phyloP scores from a whole-genome alignment of 2,797 vertebrate species.

The Iguana delicatissima region DNA sequence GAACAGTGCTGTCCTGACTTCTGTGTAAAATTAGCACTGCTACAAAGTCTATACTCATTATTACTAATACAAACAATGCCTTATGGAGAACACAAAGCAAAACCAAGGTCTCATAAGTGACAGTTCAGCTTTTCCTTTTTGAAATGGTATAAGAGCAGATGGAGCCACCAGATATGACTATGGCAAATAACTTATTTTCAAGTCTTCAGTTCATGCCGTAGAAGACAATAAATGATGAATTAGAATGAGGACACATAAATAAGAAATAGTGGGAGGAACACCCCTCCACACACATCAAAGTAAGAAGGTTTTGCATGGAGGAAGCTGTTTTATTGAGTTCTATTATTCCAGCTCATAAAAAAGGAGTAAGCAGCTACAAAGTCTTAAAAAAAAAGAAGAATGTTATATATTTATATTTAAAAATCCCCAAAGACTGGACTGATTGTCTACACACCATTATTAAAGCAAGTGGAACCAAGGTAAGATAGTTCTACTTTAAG shows the following conservation, averaged over 20 bases:
- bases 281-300: slow-evolving; percentile 63
- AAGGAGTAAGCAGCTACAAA: neutral
- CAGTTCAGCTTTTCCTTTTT: slow-evolving; percentile 25
- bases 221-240: slow-evolving; percentile 54
- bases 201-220: slow-evolving; percentile 47
- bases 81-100: neutral
- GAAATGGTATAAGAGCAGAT: slow-evolving; percentile 51
- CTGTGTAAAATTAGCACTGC: neutral
- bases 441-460: slow-evolving; percentile 61
- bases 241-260: slow-evolving; percentile 61
- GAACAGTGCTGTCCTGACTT: neutral
- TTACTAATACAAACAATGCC: slow-evolving; percentile 6
- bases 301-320: slow-evolving; percentile 54
- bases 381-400: slow-evolving; percentile 1
- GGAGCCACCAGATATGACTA: slow-evolving; percentile 15
- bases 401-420: neutral
- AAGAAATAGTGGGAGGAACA: slow-evolving; percentile 49
- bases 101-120: neutral
- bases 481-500: slow-evolving; percentile 48
- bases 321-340: slow-evolving; percentile 65
- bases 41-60: slow-evolving; percentile 22
- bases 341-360: slow-evolving; percentile 61
- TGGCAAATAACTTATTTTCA: slow-evolving; percentile 58
- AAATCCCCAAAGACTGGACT: slow-evolving; percentile 63
- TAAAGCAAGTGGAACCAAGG: slow-evolving; percentile 56